Evolutionary conservation across 2,888 invertebrate species (phyloP).

Genomic region (Deroplatys truncata): DNA sequence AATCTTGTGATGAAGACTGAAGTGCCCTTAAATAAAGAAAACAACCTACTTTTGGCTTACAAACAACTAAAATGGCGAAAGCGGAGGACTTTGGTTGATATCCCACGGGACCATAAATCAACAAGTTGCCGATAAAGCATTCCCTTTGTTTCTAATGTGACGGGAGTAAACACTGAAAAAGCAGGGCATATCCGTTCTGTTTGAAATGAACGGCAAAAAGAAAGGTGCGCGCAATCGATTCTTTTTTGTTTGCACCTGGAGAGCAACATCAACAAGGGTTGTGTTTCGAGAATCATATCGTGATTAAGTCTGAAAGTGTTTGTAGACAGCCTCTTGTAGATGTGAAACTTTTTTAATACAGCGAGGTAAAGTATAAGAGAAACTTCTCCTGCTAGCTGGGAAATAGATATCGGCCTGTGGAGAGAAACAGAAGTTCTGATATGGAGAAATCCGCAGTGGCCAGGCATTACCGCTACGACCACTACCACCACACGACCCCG

Average conservation of each 20-base stretch:
- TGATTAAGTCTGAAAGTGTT: not conserved
- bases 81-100: constrained; percentile 8
- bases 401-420: not conserved
- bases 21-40: not conserved
- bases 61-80: not conserved
- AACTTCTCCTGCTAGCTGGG: not conserved
- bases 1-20: not conserved
- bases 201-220: not conserved
- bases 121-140: not conserved
- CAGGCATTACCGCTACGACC: constrained; percentile 22
- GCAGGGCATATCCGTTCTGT: not conserved
- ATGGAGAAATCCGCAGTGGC: constrained; percentile 24
- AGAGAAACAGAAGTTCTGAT: not conserved
- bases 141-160: not conserved
- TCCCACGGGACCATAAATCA: not conserved
- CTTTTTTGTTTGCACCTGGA: not conserved
- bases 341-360: not conserved
- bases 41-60: not conserved
- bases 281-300: not conserved
- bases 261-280: too few species aligned
- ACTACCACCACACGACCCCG: constrained; percentile 18
- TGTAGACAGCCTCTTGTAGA: not conserved
- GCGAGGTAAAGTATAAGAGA: not conserved
- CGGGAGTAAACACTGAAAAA: not conserved
- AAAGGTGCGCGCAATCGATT: not conserved